Evolutionary conservation across 30 jellyfish, hydroid and myxozoan genomes (phyloP).

Genomic region (Morbakka virulenta): DNA sequence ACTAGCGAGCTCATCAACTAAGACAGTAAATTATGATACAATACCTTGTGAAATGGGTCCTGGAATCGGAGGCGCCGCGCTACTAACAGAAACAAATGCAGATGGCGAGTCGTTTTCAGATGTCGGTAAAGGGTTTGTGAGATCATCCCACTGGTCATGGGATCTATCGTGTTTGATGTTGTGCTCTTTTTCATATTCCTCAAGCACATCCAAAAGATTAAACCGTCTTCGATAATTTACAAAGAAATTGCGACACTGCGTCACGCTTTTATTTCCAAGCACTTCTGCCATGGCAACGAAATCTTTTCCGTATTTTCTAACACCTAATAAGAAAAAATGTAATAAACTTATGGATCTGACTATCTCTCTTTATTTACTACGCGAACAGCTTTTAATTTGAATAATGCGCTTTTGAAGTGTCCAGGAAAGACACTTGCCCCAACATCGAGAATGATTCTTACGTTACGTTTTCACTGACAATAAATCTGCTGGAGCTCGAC

Average conservation of each 20-base stretch:
- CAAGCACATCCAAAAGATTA: conserved; percentile 78
- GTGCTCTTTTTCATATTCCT: conserved; percentile 93
- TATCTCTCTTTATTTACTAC: too few species aligned
- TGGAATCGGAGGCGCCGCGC: neutral
- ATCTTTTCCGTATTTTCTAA: conserved; percentile 93
- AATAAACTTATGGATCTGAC: too few species aligned
- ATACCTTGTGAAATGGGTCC: neutral
- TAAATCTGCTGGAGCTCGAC: too few species aligned
- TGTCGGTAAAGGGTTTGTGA: conserved; percentile 6
- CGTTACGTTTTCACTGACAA: too few species aligned
- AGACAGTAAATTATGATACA: too few species aligned
- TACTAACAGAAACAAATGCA: neutral
- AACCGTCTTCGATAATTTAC: conserved; percentile 98
- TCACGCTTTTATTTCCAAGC: conserved; percentile 84
- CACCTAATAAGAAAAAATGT: conserved; percentile 56
- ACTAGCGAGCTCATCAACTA: too few species aligned
- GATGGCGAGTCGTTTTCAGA: neutral
- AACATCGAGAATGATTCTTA: too few species aligned
- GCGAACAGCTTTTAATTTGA: too few species aligned
- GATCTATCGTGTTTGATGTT: conserved; percentile 83
- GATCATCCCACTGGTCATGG: conserved; percentile 84
- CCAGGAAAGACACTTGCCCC: too few species aligned
- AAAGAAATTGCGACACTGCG: conserved; percentile 91
- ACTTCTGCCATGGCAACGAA: conserved; percentile 99
- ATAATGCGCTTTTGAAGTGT: too few species aligned